These are phyloP conservation scores for Aphaenogaster floridana DNA, from an alignment of 1,140 invertebrate species.

Conservation along the genomic window DNA sequence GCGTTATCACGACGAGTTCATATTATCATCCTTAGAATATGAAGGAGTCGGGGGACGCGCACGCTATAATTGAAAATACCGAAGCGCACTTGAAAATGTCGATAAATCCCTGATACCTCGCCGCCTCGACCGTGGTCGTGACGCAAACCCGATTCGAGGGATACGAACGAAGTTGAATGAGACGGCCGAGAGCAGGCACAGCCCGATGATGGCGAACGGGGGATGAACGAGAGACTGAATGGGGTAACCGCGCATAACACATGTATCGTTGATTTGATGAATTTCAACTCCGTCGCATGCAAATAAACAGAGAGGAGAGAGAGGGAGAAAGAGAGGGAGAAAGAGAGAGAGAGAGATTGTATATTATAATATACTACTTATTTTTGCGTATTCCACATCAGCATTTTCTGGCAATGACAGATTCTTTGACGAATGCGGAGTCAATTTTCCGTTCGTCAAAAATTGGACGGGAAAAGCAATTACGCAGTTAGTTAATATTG, in stretches of 20 bases:
- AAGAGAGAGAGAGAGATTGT: not conserved
- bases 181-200: slow-evolving; percentile 17
- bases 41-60: not conserved
- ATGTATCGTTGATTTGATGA: slow-evolving; percentile 75
- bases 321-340: not conserved
- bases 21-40: slow-evolving; percentile 52
- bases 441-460: slow-evolving; percentile 21
- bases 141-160: slow-evolving; percentile 38
- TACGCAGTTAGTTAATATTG: slow-evolving; percentile 45
- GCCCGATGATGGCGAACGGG: slow-evolving; percentile 17
- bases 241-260: slow-evolving; percentile 67
- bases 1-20: slow-evolving; percentile 17
- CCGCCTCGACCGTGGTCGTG: slow-evolving; percentile 24
- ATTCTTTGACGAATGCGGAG: not conserved
- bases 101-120: slow-evolving; percentile 67
- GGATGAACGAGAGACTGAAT: slow-evolving; percentile 56
- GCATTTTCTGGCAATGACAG: slow-evolving; percentile 40
- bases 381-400: not conserved
- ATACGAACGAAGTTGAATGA: slow-evolving; percentile 48
- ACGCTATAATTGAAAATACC: slow-evolving; percentile 72
- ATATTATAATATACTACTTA: slow-evolving; percentile 1
- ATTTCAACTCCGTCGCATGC: not conserved
- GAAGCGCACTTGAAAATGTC: slow-evolving; percentile 71
- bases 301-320: slow-evolving; percentile 37
- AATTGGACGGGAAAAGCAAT: slow-evolving; percentile 49